These are phyloP conservation scores for Athalia circularis DNA, from an alignment of 2,888 invertebrate species.

Conservation along the genomic window DNA sequence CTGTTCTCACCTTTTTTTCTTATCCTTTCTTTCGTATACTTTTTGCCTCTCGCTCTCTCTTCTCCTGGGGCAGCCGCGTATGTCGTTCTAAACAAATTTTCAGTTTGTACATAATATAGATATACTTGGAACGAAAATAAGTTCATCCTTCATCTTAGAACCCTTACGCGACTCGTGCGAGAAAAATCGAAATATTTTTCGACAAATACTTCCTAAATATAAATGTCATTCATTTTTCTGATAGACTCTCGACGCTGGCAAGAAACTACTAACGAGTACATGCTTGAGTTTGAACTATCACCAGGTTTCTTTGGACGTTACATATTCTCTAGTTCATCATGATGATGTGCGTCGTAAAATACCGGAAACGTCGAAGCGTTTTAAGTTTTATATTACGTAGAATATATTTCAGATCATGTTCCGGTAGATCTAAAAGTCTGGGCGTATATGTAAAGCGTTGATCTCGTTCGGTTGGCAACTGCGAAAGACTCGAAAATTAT, in stretches of 20 bases:
- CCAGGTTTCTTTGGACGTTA: too few relatives aligned
- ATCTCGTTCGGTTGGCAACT: slow-evolving; percentile 9
- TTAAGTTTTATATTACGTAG: not conserved
- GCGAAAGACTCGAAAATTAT: slow-evolving; percentile 37
- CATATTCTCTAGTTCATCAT: too few relatives aligned
- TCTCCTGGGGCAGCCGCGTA: slow-evolving; percentile 26
- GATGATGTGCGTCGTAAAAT: too few relatives aligned
- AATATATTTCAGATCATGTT: slow-evolving; percentile 9
- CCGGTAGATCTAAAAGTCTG: slow-evolving; percentile 13
- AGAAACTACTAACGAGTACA: slow-evolving; percentile 12
- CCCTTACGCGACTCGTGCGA: slow-evolving; percentile 37
- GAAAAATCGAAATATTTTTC: slow-evolving; percentile 33
- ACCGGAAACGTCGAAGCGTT: not conserved
- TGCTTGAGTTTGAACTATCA: not conserved
- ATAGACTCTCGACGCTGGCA: not conserved
- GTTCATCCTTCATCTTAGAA: slow-evolving; percentile 42
- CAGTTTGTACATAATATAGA: slow-evolving; percentile 3
- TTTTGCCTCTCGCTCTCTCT: not conserved
- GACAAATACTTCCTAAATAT: slow-evolving; percentile 25
- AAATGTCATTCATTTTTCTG: slow-evolving; percentile 1
- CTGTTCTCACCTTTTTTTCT: slow-evolving; percentile 40
- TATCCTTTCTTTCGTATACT: not conserved
- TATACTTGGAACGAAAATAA: slow-evolving; percentile 30
- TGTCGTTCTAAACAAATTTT: slow-evolving; percentile 43
- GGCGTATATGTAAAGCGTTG: not conserved